These are phyloP conservation scores for Decapterus maruadsi DNA, from an alignment of 2,797 vertebrate species.

Conservation along the genomic window DNA sequence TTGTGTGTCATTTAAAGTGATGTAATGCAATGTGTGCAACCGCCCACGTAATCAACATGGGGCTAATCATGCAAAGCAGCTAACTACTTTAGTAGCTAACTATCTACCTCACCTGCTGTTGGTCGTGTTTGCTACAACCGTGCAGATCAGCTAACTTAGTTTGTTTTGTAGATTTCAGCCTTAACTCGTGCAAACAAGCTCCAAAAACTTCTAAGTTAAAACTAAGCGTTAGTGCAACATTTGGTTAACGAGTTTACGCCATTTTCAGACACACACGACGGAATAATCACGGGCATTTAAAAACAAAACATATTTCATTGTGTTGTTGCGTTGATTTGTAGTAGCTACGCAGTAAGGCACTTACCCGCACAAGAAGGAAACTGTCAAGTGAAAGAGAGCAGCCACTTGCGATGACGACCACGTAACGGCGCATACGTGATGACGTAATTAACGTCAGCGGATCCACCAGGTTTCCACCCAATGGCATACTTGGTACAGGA, in stretches of 20 bases:
- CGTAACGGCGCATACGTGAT: slow-evolving; percentile 41
- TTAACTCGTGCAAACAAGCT: neutral
- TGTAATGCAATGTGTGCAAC: neutral
- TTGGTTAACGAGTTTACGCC: neutral
- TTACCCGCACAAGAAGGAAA: slow-evolving; percentile 56
- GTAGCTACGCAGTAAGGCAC: accelerated
- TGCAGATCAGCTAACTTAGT: slow-evolving; percentile 1
- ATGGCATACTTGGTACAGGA: neutral
- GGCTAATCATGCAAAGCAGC: no score
- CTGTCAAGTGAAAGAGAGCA: neutral
- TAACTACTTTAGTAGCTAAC: neutral
- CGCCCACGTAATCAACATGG: neutral
- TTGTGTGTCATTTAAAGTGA: neutral
- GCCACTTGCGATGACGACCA: neutral
- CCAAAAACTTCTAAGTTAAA: neutral
- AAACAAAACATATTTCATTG: neutral
- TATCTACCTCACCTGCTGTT: neutral
- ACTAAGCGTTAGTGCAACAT: neutral
- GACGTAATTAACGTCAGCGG: slow-evolving; percentile 12
- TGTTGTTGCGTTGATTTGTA: accelerated
- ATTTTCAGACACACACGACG: no score
- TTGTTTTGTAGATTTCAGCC: neutral
- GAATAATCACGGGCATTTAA: no score
- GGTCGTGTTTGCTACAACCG: neutral
- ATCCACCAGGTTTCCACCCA: neutral